A percentile compares a stretch with the other conserved stretches of the same genome.
Evolutionary conservation across 2,113 vertebrate genomes (phyloP).

Genomic region (mouse (Mus musculus)): DNA sequence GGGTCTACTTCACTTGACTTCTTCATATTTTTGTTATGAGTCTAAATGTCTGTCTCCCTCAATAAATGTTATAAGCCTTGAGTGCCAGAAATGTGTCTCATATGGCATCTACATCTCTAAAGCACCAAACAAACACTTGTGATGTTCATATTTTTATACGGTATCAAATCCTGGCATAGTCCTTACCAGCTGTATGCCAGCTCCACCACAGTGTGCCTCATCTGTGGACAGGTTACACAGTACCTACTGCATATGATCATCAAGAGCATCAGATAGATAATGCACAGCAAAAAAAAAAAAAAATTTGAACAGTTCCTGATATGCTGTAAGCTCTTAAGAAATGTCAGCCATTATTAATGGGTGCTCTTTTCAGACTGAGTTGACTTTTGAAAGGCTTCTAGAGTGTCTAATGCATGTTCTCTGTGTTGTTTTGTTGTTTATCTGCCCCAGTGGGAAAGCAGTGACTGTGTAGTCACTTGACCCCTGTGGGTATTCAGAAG

Average conservation of each 20-base stretch:
- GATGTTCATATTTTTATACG: conserved; percentile 39
- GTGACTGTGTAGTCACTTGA: background rate
- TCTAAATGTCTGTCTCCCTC: conserved; percentile 68
- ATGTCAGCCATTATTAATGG: conserved; percentile 45
- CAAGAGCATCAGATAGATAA: conserved; percentile 31
- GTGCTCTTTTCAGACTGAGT: conserved; percentile 32
- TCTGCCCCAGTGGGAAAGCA: conserved; percentile 3
- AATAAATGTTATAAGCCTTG: conserved; percentile 66
- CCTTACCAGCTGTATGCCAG: background rate
- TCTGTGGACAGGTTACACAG: background rate
- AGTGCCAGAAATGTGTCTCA: conserved; percentile 64
- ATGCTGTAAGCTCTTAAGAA: conserved; percentile 40
- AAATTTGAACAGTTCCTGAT: conserved; percentile 23
- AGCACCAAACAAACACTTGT: conserved; percentile 30
- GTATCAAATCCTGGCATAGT: background rate
- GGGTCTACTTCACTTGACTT: conserved; percentile 68
- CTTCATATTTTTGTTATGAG: conserved; percentile 70
- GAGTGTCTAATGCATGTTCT: conserved; percentile 5
- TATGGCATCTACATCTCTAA: conserved; percentile 52
- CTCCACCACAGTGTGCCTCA: background rate
- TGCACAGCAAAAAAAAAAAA: conserved; percentile 51
- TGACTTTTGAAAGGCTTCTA: conserved; percentile 42
- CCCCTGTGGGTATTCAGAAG: background rate
- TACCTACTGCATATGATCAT: conserved; percentile 4
- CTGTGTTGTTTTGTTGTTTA: conserved; percentile 1